phyloP scores from a whole-genome alignment of 2,113 vertebrate genomes.

The Pachycephala philippinensis region DNA sequence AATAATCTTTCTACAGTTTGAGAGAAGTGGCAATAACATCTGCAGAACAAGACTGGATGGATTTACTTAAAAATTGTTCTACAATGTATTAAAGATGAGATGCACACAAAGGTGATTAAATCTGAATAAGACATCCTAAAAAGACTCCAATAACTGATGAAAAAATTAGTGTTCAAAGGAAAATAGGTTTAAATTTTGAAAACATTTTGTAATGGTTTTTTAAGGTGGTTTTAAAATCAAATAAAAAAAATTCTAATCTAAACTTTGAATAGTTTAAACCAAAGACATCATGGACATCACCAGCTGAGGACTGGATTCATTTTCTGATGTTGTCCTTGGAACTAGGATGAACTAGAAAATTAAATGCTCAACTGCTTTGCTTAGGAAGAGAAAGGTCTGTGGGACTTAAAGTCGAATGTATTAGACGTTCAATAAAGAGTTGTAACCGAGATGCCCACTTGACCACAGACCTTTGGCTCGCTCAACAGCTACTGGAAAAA shows the following conservation, averaged over 20 bases:
- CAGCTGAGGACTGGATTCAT: background rate
- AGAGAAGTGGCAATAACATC: background rate
- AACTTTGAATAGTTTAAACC: background rate
- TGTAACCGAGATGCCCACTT: background rate
- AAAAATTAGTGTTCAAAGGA: background rate
- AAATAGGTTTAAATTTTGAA: background rate
- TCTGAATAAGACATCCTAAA: background rate
- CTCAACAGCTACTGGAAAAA: background rate
- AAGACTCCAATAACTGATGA: background rate
- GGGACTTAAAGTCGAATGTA: background rate
- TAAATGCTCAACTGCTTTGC: background rate
- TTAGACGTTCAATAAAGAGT: background rate
- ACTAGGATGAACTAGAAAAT: background rate
- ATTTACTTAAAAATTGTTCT: background rate
- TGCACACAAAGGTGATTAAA: background rate
- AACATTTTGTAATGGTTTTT: background rate
- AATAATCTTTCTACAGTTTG: background rate
- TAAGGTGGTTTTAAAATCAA: background rate
- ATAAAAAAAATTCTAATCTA: background rate
- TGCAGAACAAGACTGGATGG: background rate
- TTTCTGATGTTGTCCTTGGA: background rate
- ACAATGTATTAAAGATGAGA: background rate
- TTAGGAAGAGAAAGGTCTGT: background rate
- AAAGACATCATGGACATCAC: background rate
- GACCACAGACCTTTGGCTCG: constrained; percentile 26